Evolutionary conservation across 2,113 vertebrate species (phyloP).

Genomic region (Colius striatus): DNA sequence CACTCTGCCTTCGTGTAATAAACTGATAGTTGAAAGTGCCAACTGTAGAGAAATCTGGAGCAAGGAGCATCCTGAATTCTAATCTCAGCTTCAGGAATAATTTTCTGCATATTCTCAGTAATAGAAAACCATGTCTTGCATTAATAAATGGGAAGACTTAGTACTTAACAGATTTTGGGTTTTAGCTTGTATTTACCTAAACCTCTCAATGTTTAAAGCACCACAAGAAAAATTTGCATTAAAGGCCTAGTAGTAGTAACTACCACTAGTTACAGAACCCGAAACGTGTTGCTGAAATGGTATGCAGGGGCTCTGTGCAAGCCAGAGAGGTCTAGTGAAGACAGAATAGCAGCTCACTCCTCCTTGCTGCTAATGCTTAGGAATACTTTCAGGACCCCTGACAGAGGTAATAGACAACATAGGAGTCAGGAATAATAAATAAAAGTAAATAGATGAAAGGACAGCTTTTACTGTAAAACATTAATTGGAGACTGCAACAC

Average conservation of each 20-base stretch:
- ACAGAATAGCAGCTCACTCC: neutral
- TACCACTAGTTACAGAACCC: neutral
- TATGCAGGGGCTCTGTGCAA: accelerated
- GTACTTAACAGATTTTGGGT: neutral
- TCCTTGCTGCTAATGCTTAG: neutral
- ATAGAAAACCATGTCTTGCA: neutral
- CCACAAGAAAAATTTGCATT: neutral
- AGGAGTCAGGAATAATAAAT: neutral
- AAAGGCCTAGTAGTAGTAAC: neutral
- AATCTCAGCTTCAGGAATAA: neutral
- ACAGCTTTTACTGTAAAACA: neutral
- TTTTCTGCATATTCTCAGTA: neutral
- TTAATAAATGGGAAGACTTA: neutral
- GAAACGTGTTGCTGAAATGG: neutral
- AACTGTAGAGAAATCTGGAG: neutral
- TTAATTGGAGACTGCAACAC: neutral
- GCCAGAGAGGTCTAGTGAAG: neutral
- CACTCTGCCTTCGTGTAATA: neutral
- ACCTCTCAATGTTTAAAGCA: neutral
- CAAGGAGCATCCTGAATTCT: neutral
- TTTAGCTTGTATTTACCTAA: neutral
- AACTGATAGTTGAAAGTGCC: neutral
- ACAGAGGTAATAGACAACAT: neutral
- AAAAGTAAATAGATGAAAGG: neutral
- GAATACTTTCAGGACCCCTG: neutral